Conservation (phyloP, 2,888 invertebrate species). For the Pseudolycoriella hygida region DNA sequence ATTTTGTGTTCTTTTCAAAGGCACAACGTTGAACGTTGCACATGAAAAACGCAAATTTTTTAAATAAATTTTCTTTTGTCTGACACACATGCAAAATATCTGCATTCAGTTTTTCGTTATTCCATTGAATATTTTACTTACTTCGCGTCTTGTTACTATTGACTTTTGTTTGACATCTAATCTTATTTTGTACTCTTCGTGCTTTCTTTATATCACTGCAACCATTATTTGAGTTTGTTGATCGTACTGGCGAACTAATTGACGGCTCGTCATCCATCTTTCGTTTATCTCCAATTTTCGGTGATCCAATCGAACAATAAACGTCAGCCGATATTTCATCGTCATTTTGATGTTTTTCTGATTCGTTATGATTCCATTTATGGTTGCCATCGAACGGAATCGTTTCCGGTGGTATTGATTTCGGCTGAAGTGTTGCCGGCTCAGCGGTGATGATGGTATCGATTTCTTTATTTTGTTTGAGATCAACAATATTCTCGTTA, state of each 20-base stretch:
- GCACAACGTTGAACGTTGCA: too few relatives aligned
- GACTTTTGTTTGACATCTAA: constrained; percentile 18
- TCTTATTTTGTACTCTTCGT: constrained; percentile 30
- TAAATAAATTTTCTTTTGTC: too few relatives aligned
- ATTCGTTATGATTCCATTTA: neutral
- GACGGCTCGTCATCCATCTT: neutral
- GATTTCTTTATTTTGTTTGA: neutral
- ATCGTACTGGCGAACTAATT: neutral
- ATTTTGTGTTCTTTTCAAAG: too few relatives aligned
- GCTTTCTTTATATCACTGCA: constrained; percentile 26
- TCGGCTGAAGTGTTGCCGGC: too few relatives aligned
- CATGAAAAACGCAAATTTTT: too few relatives aligned
- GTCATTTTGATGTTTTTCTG: neutral
- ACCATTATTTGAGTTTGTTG: constrained; percentile 12
- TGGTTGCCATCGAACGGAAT: too few relatives aligned
- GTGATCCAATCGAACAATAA: neutral
- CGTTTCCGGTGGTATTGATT: too few relatives aligned
- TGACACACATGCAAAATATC: too few relatives aligned
- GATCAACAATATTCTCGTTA: constrained; percentile 4
- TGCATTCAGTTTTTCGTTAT: too few relatives aligned
- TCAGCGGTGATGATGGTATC: neutral
- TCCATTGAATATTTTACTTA: too few relatives aligned
- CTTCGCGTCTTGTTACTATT: constrained; percentile 28
- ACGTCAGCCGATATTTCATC: neutral
- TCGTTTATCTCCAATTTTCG: constrained; percentile 2